Conservation (phyloP, 2,888 invertebrate genomes). For the Eristalis intricaria region DNA sequence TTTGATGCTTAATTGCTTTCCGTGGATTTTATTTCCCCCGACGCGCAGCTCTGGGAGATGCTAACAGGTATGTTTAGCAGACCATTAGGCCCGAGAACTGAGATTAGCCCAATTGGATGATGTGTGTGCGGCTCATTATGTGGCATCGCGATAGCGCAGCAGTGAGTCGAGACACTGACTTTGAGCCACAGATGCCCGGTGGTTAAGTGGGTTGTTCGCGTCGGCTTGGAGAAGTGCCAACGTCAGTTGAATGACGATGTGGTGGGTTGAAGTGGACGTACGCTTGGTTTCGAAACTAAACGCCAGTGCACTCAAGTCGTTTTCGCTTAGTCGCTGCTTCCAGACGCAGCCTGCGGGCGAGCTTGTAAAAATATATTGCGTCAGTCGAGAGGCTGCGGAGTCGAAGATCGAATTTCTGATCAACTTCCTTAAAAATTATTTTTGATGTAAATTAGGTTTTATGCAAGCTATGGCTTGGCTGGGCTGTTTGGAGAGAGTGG, state of each 20-base stretch:
- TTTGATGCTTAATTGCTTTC: slow-evolving; percentile 62
- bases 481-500: no score
- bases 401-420: not conserved
- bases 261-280: not conserved
- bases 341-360: not conserved
- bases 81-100: slow-evolving; percentile 45
- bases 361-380: not conserved
- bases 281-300: not conserved
- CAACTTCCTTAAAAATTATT: not conserved
- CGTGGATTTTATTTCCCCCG: slow-evolving; percentile 1
- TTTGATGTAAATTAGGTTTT: no score
- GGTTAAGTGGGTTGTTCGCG: not conserved
- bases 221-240: not conserved
- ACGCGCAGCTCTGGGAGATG: slow-evolving; percentile 11
- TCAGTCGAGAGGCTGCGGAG: not conserved
- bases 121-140: slow-evolving; percentile 38
- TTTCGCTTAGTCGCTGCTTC: not conserved
- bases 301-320: not conserved
- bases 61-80: slow-evolving; percentile 27
- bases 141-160: not conserved
- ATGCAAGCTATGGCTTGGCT: no score
- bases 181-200: not conserved
- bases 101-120: slow-evolving; percentile 44
- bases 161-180: slow-evolving; percentile 9
- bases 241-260: not conserved